Evolutionary conservation across 1,140 invertebrate genomes (phyloP), one percentile per base, ranked within the genome.

Genomic region (Charaxes varanes): DNA sequence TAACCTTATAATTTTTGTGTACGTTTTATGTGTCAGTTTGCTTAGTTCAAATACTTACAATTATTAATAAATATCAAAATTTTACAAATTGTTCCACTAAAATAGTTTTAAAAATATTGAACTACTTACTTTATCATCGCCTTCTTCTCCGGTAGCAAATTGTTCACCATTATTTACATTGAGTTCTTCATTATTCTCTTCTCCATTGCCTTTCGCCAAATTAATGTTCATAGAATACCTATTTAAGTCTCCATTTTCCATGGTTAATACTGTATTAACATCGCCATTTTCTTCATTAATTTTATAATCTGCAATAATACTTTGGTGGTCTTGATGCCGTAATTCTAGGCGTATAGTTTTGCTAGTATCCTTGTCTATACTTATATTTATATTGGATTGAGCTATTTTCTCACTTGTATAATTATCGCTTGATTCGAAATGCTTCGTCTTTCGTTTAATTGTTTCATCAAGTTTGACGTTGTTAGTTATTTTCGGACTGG

Each of bases 301-400:
- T 54, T 70, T 71, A 47, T 63, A 69, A 33, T 72, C 50, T 17
- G 41, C 61, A 8, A 58, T 47, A 1, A 52, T 42, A 40, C 46
- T 61, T 18, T 61, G 55, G 38, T 60, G 61, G 23, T 61, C 55
- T 6, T 67, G 61, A 37, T 78, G 55, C 28, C 73, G 49, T 33
- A 82, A 36, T 46, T 79, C 73, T 10, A 81, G 33, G 23, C 73
- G 41, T 14, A 79, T 77, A 6, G 62, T 69, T 50, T 65, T 70
- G 40, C 49, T 57, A 3, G 59, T 49, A 32, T 71, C 69, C 27
- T 71, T 74, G 30, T 76, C 64, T 42, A 71, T 68, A 23, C 53
- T 62, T 45, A 77, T 73, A 40, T 71, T 73, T 27, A 57, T 57
- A 34, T 51, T 48, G 5, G 61, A 53, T 53, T 68, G 52, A 10